Conservation (phyloP, 2,113 vertebrate genomes). For the Albula glossodonta region DNA sequence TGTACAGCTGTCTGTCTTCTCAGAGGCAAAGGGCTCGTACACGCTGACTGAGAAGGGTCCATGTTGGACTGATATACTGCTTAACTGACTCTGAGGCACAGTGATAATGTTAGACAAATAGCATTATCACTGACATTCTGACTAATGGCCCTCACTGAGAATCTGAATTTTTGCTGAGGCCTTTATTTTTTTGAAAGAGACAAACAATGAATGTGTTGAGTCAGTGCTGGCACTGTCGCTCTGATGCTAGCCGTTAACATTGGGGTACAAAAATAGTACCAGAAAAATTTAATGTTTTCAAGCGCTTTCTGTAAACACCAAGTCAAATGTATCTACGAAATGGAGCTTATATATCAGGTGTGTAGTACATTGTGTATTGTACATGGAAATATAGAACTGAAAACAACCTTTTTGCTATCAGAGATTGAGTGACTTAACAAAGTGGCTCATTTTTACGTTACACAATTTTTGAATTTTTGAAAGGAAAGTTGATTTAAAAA, state of each 20-base stretch:
- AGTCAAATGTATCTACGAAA: background rate
- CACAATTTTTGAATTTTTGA: background rate
- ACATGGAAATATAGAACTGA: background rate
- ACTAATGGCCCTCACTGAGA: constrained; percentile 52
- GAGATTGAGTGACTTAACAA: background rate
- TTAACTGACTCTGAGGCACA: constrained; percentile 35
- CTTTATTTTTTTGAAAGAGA: constrained; percentile 38
- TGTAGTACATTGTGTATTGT: background rate
- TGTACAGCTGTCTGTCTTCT: background rate
- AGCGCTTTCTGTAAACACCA: background rate
- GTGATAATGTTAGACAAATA: constrained; percentile 43
- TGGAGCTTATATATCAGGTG: background rate
- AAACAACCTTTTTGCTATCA: background rate
- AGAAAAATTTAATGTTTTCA: background rate
- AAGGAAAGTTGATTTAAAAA: background rate
- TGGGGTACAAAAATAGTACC: background rate
- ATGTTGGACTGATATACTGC: constrained; percentile 1
- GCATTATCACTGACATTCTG: constrained; percentile 49
- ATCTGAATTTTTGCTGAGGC: constrained; percentile 53
- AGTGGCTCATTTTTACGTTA: background rate
- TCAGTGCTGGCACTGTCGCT: constrained; percentile 34
- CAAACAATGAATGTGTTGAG: constrained; percentile 43
- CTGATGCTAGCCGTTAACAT: background rate
- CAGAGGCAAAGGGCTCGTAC: background rate
- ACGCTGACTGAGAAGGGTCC: background rate